These are phyloP conservation scores for Plebejus argus DNA, from an alignment of 2,888 invertebrate genomes.

Conservation along the genomic window DNA sequence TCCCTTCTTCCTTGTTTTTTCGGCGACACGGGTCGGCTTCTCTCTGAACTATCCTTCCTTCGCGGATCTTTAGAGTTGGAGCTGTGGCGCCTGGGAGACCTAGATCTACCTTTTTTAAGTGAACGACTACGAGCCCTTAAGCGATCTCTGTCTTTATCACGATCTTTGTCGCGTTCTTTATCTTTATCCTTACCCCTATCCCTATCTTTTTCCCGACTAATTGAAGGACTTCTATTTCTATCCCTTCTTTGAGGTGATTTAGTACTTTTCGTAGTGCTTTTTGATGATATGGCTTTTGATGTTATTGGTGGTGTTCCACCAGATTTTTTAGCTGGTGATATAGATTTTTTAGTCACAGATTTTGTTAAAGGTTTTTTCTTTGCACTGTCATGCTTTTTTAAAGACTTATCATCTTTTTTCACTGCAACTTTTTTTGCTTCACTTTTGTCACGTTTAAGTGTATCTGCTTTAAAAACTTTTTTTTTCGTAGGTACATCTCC, in stretches of 20 bases:
- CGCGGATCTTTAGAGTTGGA: constrained; percentile 69
- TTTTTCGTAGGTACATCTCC: constrained; percentile 79
- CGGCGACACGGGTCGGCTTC: constrained; percentile 75
- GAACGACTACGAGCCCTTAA: constrained; percentile 74
- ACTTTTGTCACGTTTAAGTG: constrained; percentile 67
- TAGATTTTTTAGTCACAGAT: constrained; percentile 70
- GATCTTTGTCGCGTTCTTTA: constrained; percentile 69
- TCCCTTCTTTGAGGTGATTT: constrained; percentile 74
- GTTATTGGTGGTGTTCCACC: constrained; percentile 77
- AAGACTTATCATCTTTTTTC: constrained; percentile 70
- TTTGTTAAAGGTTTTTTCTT: constrained; percentile 67
- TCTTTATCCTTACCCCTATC: constrained; percentile 72
- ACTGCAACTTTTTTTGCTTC: constrained; percentile 66
- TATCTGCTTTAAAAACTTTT: constrained; percentile 73
- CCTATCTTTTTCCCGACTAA: constrained; percentile 73
- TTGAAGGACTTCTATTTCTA: constrained; percentile 68
- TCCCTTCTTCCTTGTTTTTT: constrained; percentile 71
- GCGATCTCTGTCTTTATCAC: constrained; percentile 73
- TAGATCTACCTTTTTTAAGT: constrained; percentile 70
- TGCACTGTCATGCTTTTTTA: constrained; percentile 63
- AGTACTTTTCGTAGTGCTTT: constrained; percentile 63
- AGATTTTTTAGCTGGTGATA: constrained; percentile 76
- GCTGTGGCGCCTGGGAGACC: constrained; percentile 65
- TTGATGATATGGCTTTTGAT: constrained; percentile 66
- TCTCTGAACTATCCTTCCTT: constrained; percentile 73